Conservation (phyloP, 37 sponge, comb jelly and placozoan species). For the Dysidea cf. avara region DNA sequence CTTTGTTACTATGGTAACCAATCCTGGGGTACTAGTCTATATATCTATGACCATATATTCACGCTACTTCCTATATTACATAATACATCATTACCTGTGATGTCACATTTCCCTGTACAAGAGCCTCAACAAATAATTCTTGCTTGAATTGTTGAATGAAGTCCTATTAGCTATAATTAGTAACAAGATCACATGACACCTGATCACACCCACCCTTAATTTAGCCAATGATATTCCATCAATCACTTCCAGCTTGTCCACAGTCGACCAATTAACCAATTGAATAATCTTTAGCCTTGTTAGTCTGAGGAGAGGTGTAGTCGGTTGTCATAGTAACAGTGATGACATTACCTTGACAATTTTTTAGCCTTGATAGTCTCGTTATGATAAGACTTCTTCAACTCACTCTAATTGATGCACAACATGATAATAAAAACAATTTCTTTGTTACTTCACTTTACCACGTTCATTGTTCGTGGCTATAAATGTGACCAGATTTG, state of each 20-base stretch:
- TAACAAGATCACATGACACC: not conserved
- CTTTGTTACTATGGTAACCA: not conserved
- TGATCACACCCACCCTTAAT: not conserved
- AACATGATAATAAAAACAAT: too few species aligned
- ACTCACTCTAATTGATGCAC: too few species aligned
- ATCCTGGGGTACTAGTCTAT: not conserved
- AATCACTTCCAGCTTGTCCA: slow-evolving; percentile 19
- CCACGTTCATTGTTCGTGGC: too few species aligned
- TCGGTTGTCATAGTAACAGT: too few species aligned
- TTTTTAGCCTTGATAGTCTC: too few species aligned
- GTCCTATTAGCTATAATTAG: slow-evolving; percentile 4
- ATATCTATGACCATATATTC: not conserved
- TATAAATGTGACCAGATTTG: too few species aligned
- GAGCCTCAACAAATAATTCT: slow-evolving; percentile 50
- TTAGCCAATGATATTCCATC: slow-evolving; percentile 4
- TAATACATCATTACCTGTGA: slow-evolving; percentile 3
- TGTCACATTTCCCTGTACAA: slow-evolving; percentile 65
- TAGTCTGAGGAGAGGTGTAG: too few species aligned
- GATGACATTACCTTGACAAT: too few species aligned
- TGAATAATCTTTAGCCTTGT: slow-evolving; percentile 34
- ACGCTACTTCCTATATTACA: not conserved
- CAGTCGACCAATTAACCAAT: not conserved
- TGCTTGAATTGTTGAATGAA: slow-evolving; percentile 8
- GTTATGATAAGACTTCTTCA: too few species aligned
- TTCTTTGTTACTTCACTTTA: too few species aligned